These are phyloP conservation scores for Progne subis DNA, from an alignment of 2,113 vertebrate species.

Conservation along the genomic window DNA sequence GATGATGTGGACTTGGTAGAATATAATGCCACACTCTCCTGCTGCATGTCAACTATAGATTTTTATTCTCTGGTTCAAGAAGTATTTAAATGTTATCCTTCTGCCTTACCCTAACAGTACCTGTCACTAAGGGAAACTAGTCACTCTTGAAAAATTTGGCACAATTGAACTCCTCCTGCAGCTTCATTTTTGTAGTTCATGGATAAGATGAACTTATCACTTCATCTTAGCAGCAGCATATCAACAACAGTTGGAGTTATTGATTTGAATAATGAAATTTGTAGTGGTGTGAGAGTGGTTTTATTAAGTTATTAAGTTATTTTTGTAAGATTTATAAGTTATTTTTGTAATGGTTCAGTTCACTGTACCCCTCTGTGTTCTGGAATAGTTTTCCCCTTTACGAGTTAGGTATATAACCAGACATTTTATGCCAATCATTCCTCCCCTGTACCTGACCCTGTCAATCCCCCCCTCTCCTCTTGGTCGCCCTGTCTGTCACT, in stretches of 20 bases:
- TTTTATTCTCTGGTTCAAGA: background rate
- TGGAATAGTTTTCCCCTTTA: no score
- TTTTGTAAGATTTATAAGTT: no score
- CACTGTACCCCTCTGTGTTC: no score
- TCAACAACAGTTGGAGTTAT: background rate
- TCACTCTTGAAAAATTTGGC: background rate
- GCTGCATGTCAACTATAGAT: background rate
- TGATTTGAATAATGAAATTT: background rate
- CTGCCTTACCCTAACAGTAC: background rate
- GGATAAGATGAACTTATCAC: no score
- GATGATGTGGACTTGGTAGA: background rate
- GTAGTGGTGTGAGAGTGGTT: no score
- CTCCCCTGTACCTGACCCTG: no score
- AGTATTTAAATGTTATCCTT: background rate
- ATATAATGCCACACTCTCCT: background rate
- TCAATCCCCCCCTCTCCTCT: no score
- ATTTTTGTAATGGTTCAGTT: no score
- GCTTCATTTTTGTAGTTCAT: background rate
- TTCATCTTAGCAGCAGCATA: background rate
- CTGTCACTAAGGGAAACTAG: background rate
- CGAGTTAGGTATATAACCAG: no score
- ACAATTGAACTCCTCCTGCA: background rate
- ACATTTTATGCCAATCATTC: no score
- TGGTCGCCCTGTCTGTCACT: no score
- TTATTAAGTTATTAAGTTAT: no score